Percentiles rank a stretch among this genome's conserved stretches.
These are phyloP conservation scores for Hyppa rectilinea DNA, from an alignment of 2,888 invertebrate genomes.

Conservation along the genomic window DNA sequence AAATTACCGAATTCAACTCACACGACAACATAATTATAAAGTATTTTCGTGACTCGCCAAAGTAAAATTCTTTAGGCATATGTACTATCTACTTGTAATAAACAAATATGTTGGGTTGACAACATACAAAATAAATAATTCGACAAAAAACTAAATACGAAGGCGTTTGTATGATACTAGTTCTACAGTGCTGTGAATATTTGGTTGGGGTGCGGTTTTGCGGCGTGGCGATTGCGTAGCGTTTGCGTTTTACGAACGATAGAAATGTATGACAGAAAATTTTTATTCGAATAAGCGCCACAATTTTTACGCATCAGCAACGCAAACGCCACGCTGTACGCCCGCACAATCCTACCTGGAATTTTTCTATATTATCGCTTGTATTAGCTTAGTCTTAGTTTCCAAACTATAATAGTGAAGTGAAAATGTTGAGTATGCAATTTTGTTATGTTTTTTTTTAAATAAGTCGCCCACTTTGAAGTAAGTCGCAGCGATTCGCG, in stretches of 20 bases:
- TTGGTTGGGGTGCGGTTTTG: slow-evolving; percentile 40
- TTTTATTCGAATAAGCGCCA: background rate
- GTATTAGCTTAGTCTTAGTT: slow-evolving; percentile 63
- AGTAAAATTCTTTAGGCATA: background rate
- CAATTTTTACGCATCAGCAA: background rate
- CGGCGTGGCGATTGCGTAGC: slow-evolving; percentile 17
- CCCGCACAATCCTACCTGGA: slow-evolving; percentile 9
- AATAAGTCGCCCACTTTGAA: background rate
- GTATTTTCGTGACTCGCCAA: slow-evolving; percentile 19
- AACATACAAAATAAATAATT: slow-evolving; percentile 48
- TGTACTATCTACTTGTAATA: slow-evolving; percentile 2
- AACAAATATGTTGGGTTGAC: slow-evolving; percentile 47
- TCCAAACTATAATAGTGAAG: slow-evolving; percentile 33
- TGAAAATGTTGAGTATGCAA: slow-evolving; percentile 30
- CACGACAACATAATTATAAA: background rate
- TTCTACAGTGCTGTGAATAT: slow-evolving; percentile 78
- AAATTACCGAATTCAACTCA: background rate
- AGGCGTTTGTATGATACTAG: slow-evolving; percentile 77
- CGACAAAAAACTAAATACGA: slow-evolving; percentile 54
- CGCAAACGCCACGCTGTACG: background rate
- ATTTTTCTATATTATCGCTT: slow-evolving; percentile 69
- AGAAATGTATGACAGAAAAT: background rate
- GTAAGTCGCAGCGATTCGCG: slow-evolving; percentile 1
- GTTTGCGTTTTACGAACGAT: background rate
- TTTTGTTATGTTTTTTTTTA: slow-evolving; percentile 13